Evolutionary conservation across 1,140 invertebrate species (phyloP), one percentile per base, ranked within the genome.

Genomic region (Drosophila nigromelanica): DNA sequence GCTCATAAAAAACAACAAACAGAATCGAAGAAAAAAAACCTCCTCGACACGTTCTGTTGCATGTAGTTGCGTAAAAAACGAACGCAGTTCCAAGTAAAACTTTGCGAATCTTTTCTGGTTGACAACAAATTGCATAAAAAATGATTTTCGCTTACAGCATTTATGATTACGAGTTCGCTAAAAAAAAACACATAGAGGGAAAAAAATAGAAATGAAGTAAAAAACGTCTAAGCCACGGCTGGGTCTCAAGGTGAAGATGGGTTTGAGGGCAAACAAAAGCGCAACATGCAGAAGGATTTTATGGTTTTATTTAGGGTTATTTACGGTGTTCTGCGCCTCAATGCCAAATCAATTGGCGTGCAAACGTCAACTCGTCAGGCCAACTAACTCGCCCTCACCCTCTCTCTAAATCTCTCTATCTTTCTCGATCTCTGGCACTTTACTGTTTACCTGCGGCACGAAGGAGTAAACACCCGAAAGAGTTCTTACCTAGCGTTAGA

Each of bases 221-320:
- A 89, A 87, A 14, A 12, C 33, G 43, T 40, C 47, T 51, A 51
- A 52, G 24, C 67, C 7, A 12, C 18, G 47, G 14, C 40, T 27
- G 58, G 51, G 37, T 21, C 63, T 85, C 68, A 87, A 76, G 83
- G 72, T 83, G 69, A 75, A 72, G 69, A 58, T 67, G 75, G 75
- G 45, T 58, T 62, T 39, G 71, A 50, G 78, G 60, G 45, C 45
- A 47, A 51, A 76, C 69, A 76, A 72, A 72, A 58, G 69, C 80
- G 83, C 83, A 89, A 80, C 83, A 89, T 87, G 83, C 83, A 83
- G 85, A 89, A 89, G 85, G 85, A 89, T 89, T 89, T 89, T 89
- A 89, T 89, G 85, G 85, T 89, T 89, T 89, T 89, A 89, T 89
- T 89, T 78, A 89, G 85, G 85, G 85, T 89, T 89, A 89, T 89